Evolutionary conservation across 2,888 invertebrate species (phyloP).

Genomic region (Rhimphoctona megacephalus): DNA sequence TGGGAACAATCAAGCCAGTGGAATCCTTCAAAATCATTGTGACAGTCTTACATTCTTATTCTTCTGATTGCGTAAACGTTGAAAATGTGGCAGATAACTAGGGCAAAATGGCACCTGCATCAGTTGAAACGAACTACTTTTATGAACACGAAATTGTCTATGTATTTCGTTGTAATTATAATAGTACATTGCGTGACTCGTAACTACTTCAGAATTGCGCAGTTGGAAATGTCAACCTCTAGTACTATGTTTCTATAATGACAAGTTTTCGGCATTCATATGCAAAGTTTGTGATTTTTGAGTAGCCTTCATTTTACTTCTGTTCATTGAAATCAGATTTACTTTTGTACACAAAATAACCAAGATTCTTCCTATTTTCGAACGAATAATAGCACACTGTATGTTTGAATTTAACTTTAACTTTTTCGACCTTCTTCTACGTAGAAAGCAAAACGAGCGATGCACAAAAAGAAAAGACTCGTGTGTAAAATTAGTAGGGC

Average conservation of each 20-base stretch:
- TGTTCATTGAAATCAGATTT: neutral
- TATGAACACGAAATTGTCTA: too few species aligned
- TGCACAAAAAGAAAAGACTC: too few species aligned
- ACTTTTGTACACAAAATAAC: too few species aligned
- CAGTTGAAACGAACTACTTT: neutral
- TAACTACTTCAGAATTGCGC: too few species aligned
- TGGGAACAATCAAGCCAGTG: neutral
- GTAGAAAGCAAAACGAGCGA: too few species aligned
- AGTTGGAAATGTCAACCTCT: neutral
- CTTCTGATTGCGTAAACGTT: neutral
- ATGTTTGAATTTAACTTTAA: too few species aligned
- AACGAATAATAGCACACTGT: too few species aligned
- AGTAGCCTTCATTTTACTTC: neutral
- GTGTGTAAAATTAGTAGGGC: too few species aligned
- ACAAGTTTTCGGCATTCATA: neutral
- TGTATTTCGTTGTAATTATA: too few species aligned
- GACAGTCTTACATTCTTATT: neutral
- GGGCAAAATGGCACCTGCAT: neutral
- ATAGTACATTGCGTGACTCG: too few species aligned
- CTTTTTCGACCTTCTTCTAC: too few species aligned
- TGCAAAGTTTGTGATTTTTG: too few species aligned
- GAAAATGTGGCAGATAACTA: neutral
- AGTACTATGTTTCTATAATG: neutral
- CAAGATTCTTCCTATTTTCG: neutral
- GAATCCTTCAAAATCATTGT: constrained; percentile 5